Evolutionary conservation across 2,797 vertebrate species (phyloP).

Genomic region (Calcarius lapponicus): DNA sequence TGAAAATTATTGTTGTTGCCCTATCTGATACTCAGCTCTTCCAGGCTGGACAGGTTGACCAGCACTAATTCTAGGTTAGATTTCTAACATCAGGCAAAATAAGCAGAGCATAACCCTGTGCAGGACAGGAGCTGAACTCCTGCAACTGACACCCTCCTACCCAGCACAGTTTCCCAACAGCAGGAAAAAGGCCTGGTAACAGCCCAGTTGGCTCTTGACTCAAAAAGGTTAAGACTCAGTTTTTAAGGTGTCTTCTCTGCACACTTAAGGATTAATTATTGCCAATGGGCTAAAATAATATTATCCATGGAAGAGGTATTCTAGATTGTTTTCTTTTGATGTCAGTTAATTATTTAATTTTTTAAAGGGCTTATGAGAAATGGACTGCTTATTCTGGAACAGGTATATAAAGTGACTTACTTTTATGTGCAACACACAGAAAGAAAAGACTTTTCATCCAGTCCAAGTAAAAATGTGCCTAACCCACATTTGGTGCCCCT

Average conservation of each 20-base stretch:
- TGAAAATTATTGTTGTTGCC: not conserved
- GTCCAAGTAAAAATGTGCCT: not conserved
- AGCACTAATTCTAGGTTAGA: not conserved
- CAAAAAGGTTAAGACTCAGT: not conserved
- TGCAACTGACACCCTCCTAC: not conserved
- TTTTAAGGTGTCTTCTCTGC: not conserved
- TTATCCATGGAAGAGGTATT: not conserved
- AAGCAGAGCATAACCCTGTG: not conserved
- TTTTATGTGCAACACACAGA: not conserved
- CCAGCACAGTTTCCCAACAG: not conserved
- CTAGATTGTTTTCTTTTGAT: constrained; percentile 7
- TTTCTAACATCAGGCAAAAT: not conserved
- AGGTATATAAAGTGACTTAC: not conserved
- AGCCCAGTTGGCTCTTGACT: not conserved
- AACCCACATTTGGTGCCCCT: not conserved
- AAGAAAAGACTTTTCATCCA: not conserved
- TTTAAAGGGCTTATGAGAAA: constrained; percentile 12
- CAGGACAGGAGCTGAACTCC: not conserved
- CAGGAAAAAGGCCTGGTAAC: not conserved
- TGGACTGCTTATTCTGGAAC: not conserved
- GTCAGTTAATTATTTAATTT: constrained; percentile 8
- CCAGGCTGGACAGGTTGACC: not conserved
- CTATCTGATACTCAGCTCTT: not conserved
- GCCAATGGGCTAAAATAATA: not conserved
- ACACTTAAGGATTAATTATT: not conserved